Evolutionary conservation across 2,797 vertebrate species (phyloP), one percentile per base, ranked within the genome.

Genomic region (Okamejei kenojei): DNA sequence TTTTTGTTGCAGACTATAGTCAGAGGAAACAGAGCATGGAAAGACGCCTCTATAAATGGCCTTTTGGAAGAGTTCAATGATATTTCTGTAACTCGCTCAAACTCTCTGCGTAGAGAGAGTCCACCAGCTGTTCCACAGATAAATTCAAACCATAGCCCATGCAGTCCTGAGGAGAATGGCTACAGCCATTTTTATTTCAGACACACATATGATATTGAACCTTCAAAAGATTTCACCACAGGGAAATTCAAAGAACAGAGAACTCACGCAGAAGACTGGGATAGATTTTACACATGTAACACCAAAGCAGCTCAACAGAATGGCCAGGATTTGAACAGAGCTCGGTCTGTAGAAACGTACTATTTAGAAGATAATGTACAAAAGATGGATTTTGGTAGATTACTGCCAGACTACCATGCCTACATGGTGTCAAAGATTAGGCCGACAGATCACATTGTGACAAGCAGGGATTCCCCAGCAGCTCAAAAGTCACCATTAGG

Each of bases 11-110:
- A 99, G 99, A 99, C 98, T 93, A 99, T 99, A 84, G 99, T 99
- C 94, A 96, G 99, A 95, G 99, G 99, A 93, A 98, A 98, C 96
- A 97, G 98, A 93, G 97, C 98, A 11, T 97, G 97, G 94, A 98
- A 98, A 95, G 98, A 99, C 82, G 96, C 97, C 54, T 98, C 98
- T 93, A 99, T 99, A 95, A 99, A 99, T 0, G 99, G 99, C 93
- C 97, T 99, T 86, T 96, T 99, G 68, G 98, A 99, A 95, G 99
- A 99, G 94, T 99, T 99, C 0, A 98, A 99, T 97, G 99, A 97
- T 95, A 99, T 99, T 95, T 99, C 99, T 0, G 99, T 99, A 94
- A 99, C 98, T 0, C 97, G 98, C 71, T 99, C 99, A 95, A 99
- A 99, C 95, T 99, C 99, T 68, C 96, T 99, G 93, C 96, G 99